Conservation (phyloP, 2,888 invertebrate species). For the Polydrusus tereticollis region DNA sequence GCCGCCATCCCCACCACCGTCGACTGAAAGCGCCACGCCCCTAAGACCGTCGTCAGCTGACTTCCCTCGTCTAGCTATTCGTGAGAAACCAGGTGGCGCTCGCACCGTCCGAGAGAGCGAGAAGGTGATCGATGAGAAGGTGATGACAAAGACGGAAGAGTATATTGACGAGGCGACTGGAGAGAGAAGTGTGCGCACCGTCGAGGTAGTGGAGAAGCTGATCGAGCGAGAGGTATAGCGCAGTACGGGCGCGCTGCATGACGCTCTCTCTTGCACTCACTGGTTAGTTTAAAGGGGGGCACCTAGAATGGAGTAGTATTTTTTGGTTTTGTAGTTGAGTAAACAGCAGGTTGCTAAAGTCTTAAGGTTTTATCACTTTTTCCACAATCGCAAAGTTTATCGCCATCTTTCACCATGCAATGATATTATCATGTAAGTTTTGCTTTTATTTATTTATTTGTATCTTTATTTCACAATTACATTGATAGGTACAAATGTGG, state of each 20-base stretch:
- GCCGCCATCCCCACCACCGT: slow-evolving; percentile 59
- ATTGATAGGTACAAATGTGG: too few species aligned
- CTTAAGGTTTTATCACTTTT: neutral
- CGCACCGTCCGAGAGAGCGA: slow-evolving; percentile 90
- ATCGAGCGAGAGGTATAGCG: slow-evolving; percentile 92
- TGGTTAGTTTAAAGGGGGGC: slow-evolving; percentile 60
- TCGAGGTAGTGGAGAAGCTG: slow-evolving; percentile 95
- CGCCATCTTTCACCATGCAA: too few species aligned
- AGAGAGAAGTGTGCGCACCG: slow-evolving; percentile 88
- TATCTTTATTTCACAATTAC: too few species aligned
- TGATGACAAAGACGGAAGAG: slow-evolving; percentile 89
- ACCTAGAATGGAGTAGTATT: slow-evolving; percentile 11
- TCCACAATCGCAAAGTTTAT: too few species aligned
- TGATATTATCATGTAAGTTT: too few species aligned
- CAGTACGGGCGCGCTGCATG: slow-evolving; percentile 57
- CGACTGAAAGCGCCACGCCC: slow-evolving; percentile 64
- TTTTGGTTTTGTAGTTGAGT: slow-evolving; percentile 1
- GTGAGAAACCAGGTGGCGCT: slow-evolving; percentile 86
- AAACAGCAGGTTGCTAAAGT: slow-evolving; percentile 28
- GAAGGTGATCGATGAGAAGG: slow-evolving; percentile 89
- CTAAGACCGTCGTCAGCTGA: slow-evolving; percentile 76
- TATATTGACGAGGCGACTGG: slow-evolving; percentile 88
- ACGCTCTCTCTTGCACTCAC: slow-evolving; percentile 57
- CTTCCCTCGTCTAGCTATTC: slow-evolving; percentile 89
- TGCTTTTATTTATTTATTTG: too few species aligned